Base-by-base conservation (phyloP, 2,797 vertebrate species). In the Ispidina picta region DNA sequence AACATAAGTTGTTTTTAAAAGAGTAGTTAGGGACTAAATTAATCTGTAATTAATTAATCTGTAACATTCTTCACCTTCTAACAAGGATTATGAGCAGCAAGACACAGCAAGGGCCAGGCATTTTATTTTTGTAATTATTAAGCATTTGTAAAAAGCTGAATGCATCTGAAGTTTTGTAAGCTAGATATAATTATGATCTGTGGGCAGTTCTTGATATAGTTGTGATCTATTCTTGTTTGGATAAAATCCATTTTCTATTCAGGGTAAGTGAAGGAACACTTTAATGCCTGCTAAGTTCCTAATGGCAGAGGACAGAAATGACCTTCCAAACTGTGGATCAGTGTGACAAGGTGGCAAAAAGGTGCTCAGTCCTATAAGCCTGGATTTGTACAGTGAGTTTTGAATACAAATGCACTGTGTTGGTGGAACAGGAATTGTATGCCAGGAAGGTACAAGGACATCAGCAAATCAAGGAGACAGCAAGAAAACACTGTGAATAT, bases 101-200 rank as follows among this genome's bases (percentile, higher is more conserved):
- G 37, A 66, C 37, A 62, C 7, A 48, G 12, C 16, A 62, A 83
- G 85, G 52, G 19, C 12, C 43, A 44, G 25, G 13, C 0, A 21
- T 72, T 74, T 80, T 69, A 43, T 75, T 89, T 93, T 52, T 63
- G 15, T n/a, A 65, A 51, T 84, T 68, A 58, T 55, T 86, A 88
- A 78, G 48, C 35, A 28, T 48, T 91, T 93, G 52, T 65, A 74
- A 29, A 80, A 89, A 86, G 70, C 44, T 73, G 86, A 83, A 88
- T 55, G 41, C 39, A 89, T 72, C 26, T 91, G 59, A 77, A 94
- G 70, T 91, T 91, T 75, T 86, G 41, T 83, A 92, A 92, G 73
- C 35, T 63, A 72, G 43, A 83, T 69, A 33, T 56, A 70, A 79
- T 91, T 73, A 88, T 49, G 44, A 66, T 64, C 64, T 83, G 37